Evolutionary conservation across 1,140 invertebrate genomes (phyloP), one percentile per base, ranked within the genome.

Genomic region (Nymphalis io): DNA sequence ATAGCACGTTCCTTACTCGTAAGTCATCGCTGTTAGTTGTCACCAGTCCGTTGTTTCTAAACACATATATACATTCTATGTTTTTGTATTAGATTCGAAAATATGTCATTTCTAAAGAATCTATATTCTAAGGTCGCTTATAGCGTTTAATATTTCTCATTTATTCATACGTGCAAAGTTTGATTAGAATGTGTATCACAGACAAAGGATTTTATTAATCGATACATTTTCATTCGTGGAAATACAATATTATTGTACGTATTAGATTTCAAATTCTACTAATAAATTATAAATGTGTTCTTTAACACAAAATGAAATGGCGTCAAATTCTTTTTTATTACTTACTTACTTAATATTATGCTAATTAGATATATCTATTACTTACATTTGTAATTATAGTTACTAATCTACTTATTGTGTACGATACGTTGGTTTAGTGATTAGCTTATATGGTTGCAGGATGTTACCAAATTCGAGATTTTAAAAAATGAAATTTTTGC

Each of bases 91-190:
- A 42, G 3, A 42, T n/a, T 42, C 40, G 18, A 48, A 20, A 18
- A 12, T 1, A 55, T 27, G 18, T 15, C 11, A 55, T 13, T 55
- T 55, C 51, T n/a, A 55, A 5, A 33, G n/a, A 27, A 21, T 15
- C 6, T 27, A 23, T 27, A 2, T 55, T 55, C 51, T 55, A 10
- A 15, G 51, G 23, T 21, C 0, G 10, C 18, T 33, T 38, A 63
- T 38, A 10, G 33, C 48, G 46, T 53, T 63, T 27, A 38, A 53
- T 13, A 53, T 44, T 15, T 33, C 27, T 63, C 39, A 63, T 63
- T 63, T 63, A 63, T 63, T 63, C 61, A 63, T 63, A 63, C 27
- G 27, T 55, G 51, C 61, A 39, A 63, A 63, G 61, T 63, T 63
- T 12, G 46, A 16, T 20, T 53, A 53, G 4, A 53, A 18, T 55